Base-by-base conservation (phyloP, 1,140 invertebrate species). In the Drosophila micromelanica region DNA sequence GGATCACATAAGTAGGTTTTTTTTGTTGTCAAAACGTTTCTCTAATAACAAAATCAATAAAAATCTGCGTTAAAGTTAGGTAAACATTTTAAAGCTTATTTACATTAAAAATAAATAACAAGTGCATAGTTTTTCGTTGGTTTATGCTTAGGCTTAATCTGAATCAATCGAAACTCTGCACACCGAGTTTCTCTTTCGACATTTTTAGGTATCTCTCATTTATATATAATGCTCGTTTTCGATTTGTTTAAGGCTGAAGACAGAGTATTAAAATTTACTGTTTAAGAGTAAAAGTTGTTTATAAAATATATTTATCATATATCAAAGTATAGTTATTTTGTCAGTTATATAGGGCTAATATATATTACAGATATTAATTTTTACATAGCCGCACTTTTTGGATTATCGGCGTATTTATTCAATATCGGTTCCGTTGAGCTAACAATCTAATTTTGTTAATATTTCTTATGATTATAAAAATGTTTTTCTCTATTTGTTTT, bases 231-330 rank as follows among this genome's bases (percentile, higher is more conserved):
- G 37, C 37, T n/a, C 37, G 37, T 38, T 73, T 77, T 37, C 48
- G 46, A 46, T 23, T 73, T 76, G 45, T 67, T 73, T 87, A 87
- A 87, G 84, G 84, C 84, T 87, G 84, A 89, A 87, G 84, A 89
- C 80, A 87, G 84, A 89, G 84, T 87, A 87, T 87, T 87, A 85
- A 89, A 89, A 84, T 73, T 17, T 76, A 61, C 89, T 77, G 62
- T 79, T 76, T 71, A 89, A 87, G 84, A 87, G 84, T 87, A 87
- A 87, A 87, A 87, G 84, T 87, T 87, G 65, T 89, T 87, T 87
- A 87, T 87, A 87, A 87, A 87, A 87, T 87, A 87, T 87, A 87
- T 87, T 46, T 76, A 37, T 82, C 79, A 84, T 87, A 84, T 87
- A 87, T 89, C 84, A 87, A 87, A 87, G 84, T 89, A 77, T 77